Base-by-base conservation (phyloP, 2,888 invertebrate species). In the Mythimna loreyi region DNA sequence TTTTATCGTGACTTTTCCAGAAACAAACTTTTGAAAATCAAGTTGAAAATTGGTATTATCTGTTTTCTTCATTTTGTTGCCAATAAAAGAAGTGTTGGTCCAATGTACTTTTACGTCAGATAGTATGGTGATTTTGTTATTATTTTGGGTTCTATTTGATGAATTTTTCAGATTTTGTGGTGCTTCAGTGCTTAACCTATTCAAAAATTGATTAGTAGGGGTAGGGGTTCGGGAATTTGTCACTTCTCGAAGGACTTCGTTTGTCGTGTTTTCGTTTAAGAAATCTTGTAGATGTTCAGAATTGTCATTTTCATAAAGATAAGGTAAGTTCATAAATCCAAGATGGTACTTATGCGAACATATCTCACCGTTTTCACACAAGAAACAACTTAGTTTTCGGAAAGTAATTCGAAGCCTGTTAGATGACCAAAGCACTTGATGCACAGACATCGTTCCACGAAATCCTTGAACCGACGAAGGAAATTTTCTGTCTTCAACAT, bases 361-460 rank as follows among this genome's bases (percentile, higher is more conserved):
- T 56, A 66, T 66, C 19, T 61, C 43, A 45, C 52, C 71, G 30
- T 61, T 71, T 71, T 50, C 60, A 61, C 66, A 71, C 8, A 71
- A 71, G 56, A 71, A 66, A 49, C 71, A 71, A 50, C 71, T 66
- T 36, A 71, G 61, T 47, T 70, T 65, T 65, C 65, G 23, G 40
- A 70, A 70, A 56, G 64, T 70, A 23, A 65, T 65, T 47, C 30
- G 60, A 36, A 53, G 30, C 28, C 55, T 70, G 50, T 64, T 45
- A 65, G n/a, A 55, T 60, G 70, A 70, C 58, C 62, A 72, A 33
- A 72, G 67, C 16, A 67, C 71, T 67, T 67, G 67, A 67, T 72
- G 72, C 25, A 62, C 71, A 16, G 71, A 71, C 71, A 71, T 71
- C n/a, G 71, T 66, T 61, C 66, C 71, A 57, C 57, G 65, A 58